Evolutionary conservation across 2,113 vertebrate genomes (phyloP).

Genomic region (Amazona vittata): DNA sequence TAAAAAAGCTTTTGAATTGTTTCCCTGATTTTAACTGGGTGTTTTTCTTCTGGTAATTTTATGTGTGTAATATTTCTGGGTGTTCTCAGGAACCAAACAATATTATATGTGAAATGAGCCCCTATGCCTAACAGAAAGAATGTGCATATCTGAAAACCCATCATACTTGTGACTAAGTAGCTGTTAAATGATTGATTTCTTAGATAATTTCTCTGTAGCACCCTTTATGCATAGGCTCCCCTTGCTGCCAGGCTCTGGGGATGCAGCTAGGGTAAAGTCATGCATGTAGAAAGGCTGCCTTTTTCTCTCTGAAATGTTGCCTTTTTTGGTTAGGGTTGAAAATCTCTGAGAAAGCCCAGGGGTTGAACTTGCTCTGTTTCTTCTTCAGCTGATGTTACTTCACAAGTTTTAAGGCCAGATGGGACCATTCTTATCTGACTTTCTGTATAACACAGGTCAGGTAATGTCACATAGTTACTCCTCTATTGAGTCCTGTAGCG

Average conservation of each 20-base stretch:
- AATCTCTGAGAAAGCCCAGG: slow-evolving; percentile 51
- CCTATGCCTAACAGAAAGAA: not conserved
- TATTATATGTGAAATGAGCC: not conserved
- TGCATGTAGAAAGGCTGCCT: slow-evolving; percentile 45
- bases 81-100: not conserved
- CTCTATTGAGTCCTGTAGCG: slow-evolving; percentile 46
- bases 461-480: slow-evolving; percentile 63
- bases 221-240: not conserved
- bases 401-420: slow-evolving; percentile 63
- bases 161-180: not conserved
- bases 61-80: not conserved
- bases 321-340: slow-evolving; percentile 61
- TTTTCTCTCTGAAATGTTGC: slow-evolving; percentile 55
- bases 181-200: not conserved
- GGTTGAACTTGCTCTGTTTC: slow-evolving; percentile 56
- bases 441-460: slow-evolving; percentile 64
- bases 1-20: not conserved
- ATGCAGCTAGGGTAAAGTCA: not conserved
- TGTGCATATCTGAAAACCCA: not conserved
- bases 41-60: not conserved
- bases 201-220: slow-evolving; percentile 18
- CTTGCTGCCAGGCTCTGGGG: slow-evolving; percentile 15
- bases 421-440: slow-evolving; percentile 64
- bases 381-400: slow-evolving; percentile 68
- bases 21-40: not conserved